Evolutionary conservation across 1,140 invertebrate species (phyloP), one percentile per base, ranked within the genome.

Genomic region (Magallana angulata): DNA sequence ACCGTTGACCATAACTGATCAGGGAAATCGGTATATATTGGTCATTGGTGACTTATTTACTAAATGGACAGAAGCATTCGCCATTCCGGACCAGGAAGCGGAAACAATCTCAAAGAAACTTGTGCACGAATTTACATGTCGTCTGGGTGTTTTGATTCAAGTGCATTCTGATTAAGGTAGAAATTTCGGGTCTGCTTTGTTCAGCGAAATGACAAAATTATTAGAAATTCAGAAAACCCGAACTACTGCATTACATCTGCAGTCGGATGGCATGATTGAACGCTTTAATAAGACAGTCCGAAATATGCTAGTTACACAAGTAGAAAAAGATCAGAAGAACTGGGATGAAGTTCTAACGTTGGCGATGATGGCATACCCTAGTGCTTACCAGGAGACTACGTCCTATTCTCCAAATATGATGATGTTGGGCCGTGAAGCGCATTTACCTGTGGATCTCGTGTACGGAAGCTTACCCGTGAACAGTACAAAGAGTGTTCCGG

Each of bases 281-380:
- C 85, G 93, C 62, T 87, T 91, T 18, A 93, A 92, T 84, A 71
- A 90, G 11, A 93, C 93, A 7, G 68, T 92, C 7, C 62, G 85
- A 48, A 81, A 89, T 30, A 88, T 89, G 85, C 71, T 92, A 59
- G 24, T 80, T 5, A 83, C 90, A 91, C 95, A 62, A 14, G 48
- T 84, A 7, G 7, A 18, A 6, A 71, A 83, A 24, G 59, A 86
- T 18, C 80, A 87, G 57, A 81, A 18, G 12, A 81, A 90, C 58
- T 91, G 87, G 90, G 89, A 91, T 76, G 64, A 62, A 8, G 62
- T 83, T 60, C 82, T 91, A 14, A 82, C 85, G 12, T 71, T 85
- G 1, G 59, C 87, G 14, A 85, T 80, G 62, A 36, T 57, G 18
- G 83, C 76, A 1, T 88, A 88, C 48, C 7, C 7, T 36, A 24